Conservation (phyloP, 1,140 invertebrate species). For the Archivesica marissinica region DNA sequence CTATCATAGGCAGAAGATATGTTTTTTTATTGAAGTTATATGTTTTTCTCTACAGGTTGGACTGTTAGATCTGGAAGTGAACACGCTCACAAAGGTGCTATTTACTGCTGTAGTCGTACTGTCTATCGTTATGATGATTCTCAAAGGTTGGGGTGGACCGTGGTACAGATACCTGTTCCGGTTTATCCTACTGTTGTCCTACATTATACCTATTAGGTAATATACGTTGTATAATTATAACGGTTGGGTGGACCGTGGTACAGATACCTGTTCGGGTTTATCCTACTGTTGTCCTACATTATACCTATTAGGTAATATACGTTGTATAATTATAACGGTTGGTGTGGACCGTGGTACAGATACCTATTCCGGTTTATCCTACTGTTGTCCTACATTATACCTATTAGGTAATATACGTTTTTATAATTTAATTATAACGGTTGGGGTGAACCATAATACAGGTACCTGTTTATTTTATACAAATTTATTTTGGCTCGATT, state of each 20-base stretch:
- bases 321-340: no score
- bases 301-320: constrained; percentile 98
- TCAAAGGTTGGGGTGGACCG: constrained; percentile 95
- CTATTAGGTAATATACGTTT: no score
- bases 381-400: no score
- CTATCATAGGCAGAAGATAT: no score
- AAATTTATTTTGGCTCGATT: no score
- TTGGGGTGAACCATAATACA: no score
- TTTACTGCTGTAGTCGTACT: constrained; percentile 96
- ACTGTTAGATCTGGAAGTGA: constrained; percentile 97
- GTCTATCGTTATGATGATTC: constrained; percentile 96
- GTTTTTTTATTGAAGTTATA: no score
- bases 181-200: constrained; percentile 98
- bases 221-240: no score
- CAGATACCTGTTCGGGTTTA: constrained; percentile 97
- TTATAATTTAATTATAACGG: no score
- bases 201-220: constrained; percentile 99
- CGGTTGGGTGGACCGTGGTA: constrained; percentile 98
- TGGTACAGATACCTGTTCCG: constrained; percentile 99
- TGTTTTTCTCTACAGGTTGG: constrained; percentile 88
- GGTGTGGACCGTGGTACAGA: no score
- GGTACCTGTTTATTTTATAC: no score
- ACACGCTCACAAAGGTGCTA: constrained; percentile 97
- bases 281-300: constrained; percentile 99
- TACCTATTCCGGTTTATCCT: no score